Evolutionary conservation across 1,140 invertebrate genomes (phyloP).

Genomic region (Dendrolimus punctatus): DNA sequence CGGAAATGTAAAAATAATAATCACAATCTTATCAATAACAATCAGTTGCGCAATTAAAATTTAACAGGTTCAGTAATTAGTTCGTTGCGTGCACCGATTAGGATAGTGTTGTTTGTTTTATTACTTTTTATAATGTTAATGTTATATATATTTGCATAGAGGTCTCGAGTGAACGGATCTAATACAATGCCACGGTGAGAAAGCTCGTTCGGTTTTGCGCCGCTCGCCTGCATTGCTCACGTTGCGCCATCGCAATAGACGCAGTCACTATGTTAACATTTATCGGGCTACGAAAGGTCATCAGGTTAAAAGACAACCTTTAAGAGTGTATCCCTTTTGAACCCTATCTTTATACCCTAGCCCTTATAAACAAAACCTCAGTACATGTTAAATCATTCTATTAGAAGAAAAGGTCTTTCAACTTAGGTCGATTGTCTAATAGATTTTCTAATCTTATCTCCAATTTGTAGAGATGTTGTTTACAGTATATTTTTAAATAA

Average conservation of each 20-base stretch:
- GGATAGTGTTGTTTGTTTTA: conserved; percentile 5
- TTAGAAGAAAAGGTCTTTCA: no score
- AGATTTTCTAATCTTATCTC: no score
- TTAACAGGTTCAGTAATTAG: neutral
- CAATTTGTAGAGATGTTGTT: no score
- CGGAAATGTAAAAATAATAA: neutral
- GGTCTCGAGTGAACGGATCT: conserved; percentile 48
- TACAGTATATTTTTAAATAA: no score
- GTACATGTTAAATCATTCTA: no score
- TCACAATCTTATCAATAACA: neutral
- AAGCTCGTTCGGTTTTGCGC: conserved; percentile 36
- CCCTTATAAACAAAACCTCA: no score
- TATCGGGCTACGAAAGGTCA: no score
- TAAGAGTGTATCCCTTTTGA: no score
- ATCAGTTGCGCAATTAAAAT: neutral
- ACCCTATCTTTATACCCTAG: no score
- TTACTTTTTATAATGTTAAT: conserved; percentile 5
- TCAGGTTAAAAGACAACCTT: no score
- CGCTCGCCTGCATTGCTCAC: conserved; percentile 29
- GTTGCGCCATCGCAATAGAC: conserved; percentile 45
- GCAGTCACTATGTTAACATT: neutral
- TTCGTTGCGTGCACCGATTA: neutral
- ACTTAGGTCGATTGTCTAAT: no score
- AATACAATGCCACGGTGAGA: conserved; percentile 52
- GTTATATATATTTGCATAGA: conserved; percentile 32